Evolutionary conservation across 2,797 vertebrate genomes (phyloP).

Genomic region (Leucoraja ocellata): DNA sequence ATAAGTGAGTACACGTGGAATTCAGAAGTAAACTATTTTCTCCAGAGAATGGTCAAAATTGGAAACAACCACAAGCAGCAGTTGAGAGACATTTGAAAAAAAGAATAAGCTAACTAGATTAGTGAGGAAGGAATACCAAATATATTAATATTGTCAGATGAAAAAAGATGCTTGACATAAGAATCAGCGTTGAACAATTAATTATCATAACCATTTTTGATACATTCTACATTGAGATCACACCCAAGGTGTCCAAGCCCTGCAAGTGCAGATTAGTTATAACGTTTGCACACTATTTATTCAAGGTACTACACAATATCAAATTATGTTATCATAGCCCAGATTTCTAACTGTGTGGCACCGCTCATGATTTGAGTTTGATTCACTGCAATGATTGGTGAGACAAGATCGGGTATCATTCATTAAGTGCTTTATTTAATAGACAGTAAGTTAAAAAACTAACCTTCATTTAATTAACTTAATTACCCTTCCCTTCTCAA

Average conservation of each 20-base stretch:
- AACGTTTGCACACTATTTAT: not conserved
- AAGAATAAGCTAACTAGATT: too few species aligned
- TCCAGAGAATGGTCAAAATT: too few species aligned
- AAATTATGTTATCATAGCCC: not conserved
- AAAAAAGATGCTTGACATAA: too few species aligned
- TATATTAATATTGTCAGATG: too few species aligned
- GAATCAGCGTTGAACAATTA: too few species aligned
- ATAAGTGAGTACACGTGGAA: too few species aligned
- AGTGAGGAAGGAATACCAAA: too few species aligned
- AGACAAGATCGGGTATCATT: not conserved
- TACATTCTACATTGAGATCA: not conserved
- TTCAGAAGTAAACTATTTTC: too few species aligned
- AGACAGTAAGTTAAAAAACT: not conserved
- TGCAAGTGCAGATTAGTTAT: not conserved
- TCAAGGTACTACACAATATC: not conserved
- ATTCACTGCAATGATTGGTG: not conserved
- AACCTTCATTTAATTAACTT: not conserved
- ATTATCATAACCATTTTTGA: too few species aligned
- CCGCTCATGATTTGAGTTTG: too few species aligned
- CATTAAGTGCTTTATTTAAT: not conserved
- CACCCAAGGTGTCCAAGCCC: not conserved
- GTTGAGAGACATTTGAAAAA: too few species aligned
- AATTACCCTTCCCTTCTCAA: not conserved
- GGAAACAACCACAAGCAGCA: too few species aligned
- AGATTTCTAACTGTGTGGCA: not conserved